These are phyloP conservation scores for Smittia sp. DNA, from an alignment of 2,888 invertebrate genomes.

Conservation along the genomic window DNA sequence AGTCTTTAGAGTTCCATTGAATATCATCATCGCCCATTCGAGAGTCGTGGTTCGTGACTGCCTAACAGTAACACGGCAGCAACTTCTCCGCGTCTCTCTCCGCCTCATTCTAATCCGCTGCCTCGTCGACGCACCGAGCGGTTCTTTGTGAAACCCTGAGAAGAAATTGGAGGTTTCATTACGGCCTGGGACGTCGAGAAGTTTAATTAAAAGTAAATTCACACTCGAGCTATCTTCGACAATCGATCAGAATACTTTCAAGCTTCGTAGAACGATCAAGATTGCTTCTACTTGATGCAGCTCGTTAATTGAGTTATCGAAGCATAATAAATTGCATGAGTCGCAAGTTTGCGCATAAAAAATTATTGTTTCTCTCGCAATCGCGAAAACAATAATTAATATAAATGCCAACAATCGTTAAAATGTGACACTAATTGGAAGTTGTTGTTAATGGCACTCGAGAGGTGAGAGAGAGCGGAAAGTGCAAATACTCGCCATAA, in stretches of 20 bases:
- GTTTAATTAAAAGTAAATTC: slow-evolving; percentile 27
- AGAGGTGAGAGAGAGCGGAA: background rate
- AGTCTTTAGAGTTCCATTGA: slow-evolving; percentile 25
- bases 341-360: background rate
- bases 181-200: slow-evolving; percentile 13
- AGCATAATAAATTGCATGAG: background rate
- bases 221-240: slow-evolving; percentile 15
- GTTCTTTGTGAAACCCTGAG: background rate
- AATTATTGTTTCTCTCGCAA: background rate
- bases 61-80: slow-evolving; percentile 31
- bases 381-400: slow-evolving; percentile 4
- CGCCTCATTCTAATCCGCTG: background rate
- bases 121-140: background rate
- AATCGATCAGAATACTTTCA: no score
- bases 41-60: slow-evolving; percentile 38
- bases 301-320: no score
- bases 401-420: slow-evolving; percentile 7
- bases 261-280: no score
- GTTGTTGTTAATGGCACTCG: background rate
- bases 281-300: no score
- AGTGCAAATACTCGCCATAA: slow-evolving; percentile 27
- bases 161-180: slow-evolving; percentile 18
- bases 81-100: background rate
- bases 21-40: slow-evolving; percentile 35
- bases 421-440: slow-evolving; percentile 13